Evolutionary conservation across 2,797 vertebrate genomes (phyloP), one percentile per base, ranked within the genome.

Genomic region (Gobionotothen gibberifrons): DNA sequence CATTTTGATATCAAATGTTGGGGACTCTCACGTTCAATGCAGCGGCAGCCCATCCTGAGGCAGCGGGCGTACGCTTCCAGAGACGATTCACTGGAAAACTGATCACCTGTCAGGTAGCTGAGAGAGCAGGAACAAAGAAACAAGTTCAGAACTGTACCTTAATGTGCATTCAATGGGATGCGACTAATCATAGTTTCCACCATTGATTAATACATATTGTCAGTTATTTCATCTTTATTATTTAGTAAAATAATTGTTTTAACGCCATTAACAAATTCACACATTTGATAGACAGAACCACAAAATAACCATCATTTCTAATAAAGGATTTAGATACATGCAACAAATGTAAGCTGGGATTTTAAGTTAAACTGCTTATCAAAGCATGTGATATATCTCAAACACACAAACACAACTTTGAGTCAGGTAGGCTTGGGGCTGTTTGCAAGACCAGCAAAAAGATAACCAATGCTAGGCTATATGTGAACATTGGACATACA

Each of bases 11-110:
- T 39, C 29, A 51, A 53, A 55, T 5, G 11, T 29, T 1, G 16
- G 15, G n/a, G 52, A 70, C 21, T 92, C 96, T 95, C 86, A 98
- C 98, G 62, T 29, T 99, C 98, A 3, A 99, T 98, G 79, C 98
- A 99, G 87, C 98, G 97, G 83, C 98, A 99, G 78, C 98, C 97
- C 97, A 98, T 97, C 86, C 98, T 95, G 87, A 99, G 92, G 85
- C 98, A 99, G 86, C 97, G 97, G 5, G 97, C 96, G 0, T 99
- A 99, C 1, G 98, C 98, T 90, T 99, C 98, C 62, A 98, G 91
- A 43, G 97, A 99, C 0, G 98, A 99, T 83, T 99, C 98, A 1
- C 98, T 99, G 76, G 97, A 99, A 84, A 99, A 98, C 94, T 99
- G 98, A 88, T 99, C 98, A 74, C 98, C 98, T 0, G 97, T 99